These are phyloP conservation scores for Coelopa pilipes DNA, from an alignment of 2,888 invertebrate genomes.

Conservation along the genomic window DNA sequence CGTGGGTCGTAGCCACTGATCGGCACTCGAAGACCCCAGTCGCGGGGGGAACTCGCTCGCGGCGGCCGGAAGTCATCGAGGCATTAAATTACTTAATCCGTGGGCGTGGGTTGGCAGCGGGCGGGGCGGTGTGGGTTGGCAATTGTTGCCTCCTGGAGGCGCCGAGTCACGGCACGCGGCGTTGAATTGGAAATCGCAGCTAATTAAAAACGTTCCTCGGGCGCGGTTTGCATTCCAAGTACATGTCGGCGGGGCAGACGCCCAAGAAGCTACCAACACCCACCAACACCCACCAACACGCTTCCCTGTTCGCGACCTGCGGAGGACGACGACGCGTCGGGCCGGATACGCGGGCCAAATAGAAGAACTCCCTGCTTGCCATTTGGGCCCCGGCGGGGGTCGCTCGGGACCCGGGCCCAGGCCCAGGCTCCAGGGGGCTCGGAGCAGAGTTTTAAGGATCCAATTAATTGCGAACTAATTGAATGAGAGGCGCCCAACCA, in stretches of 20 bases:
- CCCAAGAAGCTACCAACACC: not conserved
- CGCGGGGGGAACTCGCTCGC: no score
- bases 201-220: constrained; percentile 7
- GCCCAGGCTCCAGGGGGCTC: no score
- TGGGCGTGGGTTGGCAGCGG: not conserved
- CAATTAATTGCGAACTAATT: constrained; percentile 19
- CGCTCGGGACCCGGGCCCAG: not conserved
- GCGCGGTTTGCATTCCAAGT: not conserved
- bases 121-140: no score
- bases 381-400: not conserved
- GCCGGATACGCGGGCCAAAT: no score
- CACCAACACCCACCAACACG: not conserved
- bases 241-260: not conserved
- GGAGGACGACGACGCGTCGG: no score
- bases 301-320: no score
- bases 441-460: not conserved
- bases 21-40: no score
- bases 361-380: not conserved
- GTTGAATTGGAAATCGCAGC: constrained; percentile 7
- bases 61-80: not conserved
- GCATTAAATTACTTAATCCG: constrained; percentile 1
- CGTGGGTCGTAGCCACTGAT: no score
- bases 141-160: not conserved
- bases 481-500: constrained; percentile 2
- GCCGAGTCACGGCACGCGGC: not conserved